Conservation (phyloP, 2,797 vertebrate species). For the Vultur gryphus region DNA sequence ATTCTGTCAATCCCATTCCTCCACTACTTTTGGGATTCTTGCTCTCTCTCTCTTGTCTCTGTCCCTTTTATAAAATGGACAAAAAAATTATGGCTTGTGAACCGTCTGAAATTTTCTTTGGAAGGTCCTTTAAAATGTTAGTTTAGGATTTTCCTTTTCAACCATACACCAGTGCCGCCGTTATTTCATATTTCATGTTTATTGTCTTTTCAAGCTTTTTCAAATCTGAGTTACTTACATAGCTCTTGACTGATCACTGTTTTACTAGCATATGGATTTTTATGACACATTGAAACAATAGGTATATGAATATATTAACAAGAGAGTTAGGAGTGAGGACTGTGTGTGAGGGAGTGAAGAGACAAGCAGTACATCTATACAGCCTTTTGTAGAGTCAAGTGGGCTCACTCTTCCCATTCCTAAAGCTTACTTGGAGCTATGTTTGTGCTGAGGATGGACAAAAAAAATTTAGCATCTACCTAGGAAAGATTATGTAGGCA, state of each 20-base stretch:
- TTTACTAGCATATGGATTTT: neutral
- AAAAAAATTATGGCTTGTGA: neutral
- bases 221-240: neutral
- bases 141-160: neutral
- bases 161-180: accelerated
- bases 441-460: neutral
- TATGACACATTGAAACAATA: neutral
- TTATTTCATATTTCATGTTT: neutral
- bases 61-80: neutral
- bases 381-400: neutral
- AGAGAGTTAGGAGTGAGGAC: neutral
- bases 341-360: neutral
- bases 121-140: neutral
- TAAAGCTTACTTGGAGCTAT: neutral
- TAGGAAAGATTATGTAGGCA: neutral
- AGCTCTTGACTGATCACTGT: neutral
- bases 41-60: neutral
- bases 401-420: neutral
- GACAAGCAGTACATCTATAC: neutral
- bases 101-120: neutral
- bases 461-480: neutral
- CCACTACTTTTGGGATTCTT: neutral
- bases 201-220: neutral
- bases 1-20: neutral
- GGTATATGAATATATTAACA: neutral